Base-by-base conservation (phyloP, 2,113 vertebrate genomes). In the Probosciger aterrimus region DNA sequence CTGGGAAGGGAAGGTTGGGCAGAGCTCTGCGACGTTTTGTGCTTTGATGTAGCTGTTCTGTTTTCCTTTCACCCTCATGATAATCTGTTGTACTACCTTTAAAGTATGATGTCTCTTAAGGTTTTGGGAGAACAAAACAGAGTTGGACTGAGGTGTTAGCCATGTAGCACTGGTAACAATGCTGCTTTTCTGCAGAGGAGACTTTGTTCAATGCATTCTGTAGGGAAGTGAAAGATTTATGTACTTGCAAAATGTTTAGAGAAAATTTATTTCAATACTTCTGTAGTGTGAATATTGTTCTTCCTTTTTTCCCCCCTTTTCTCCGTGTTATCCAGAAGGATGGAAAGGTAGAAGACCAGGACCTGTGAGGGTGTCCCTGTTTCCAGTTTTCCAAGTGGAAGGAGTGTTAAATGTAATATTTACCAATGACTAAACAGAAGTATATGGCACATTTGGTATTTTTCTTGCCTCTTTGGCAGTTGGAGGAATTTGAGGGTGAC, bases 331-430 rank as follows among this genome's bases (percentile, higher is more conserved):
- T 81, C 46, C 31, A 77, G 63, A 95, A 82, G 18, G 44, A 79
- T 59, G 41, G 74, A 91, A 95, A 57, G 74, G 89, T 78, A 80
- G 82, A 90, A 83, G 79, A 93, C 68, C 69, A 84, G 90, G 35
- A 81, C 82, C 50, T 88, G 47, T 81, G 64, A 94, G 83, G 47
- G 5, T 92, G 50, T 75, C 49, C 70, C 71, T 70, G 43, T 80
- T 90, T 70, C 71, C 88, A 92, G 71, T 88, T 92, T 95, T 83
- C 43, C 50, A 60, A 83, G 82, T 90, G 79, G 63, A 92, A 86
- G 28, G 46, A 92, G 16, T 88, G n/a, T 88, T 87, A 90, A 86
- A 92, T 91, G 49, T 86, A 67, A 43, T 77, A 79, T 69, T 71
- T 86, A 65, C 49, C 18, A 60, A 16, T 83, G 39, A 47, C 53